Conservation (phyloP, 2,113 vertebrate genomes). For the Plectropomus leopardus region DNA sequence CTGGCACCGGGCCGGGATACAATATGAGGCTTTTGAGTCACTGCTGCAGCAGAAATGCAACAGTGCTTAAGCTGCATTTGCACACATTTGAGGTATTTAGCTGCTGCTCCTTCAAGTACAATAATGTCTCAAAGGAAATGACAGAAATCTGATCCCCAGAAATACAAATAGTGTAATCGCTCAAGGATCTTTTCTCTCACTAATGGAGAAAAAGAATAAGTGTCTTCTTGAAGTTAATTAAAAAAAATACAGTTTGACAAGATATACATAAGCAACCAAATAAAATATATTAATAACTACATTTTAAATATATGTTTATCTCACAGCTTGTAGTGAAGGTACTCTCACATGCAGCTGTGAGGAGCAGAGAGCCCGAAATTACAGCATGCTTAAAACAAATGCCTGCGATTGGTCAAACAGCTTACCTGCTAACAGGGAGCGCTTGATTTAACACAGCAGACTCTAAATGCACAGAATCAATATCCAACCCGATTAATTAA, state of each 20-base stretch:
- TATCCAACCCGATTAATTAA: slow-evolving; percentile 21
- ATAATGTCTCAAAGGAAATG: not conserved
- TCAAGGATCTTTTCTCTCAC: not conserved
- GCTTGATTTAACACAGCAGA: slow-evolving; percentile 2
- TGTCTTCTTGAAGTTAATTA: not conserved
- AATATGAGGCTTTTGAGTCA: not conserved
- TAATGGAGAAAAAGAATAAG: not conserved
- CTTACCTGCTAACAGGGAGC: slow-evolving; percentile 19
- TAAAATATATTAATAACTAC: not conserved
- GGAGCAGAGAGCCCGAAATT: not conserved
- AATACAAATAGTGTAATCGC: not conserved
- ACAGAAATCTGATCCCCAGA: slow-evolving; percentile 15
- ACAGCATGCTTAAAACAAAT: slow-evolving; percentile 13
- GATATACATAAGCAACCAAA: too few relatives aligned
- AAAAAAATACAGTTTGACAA: not conserved
- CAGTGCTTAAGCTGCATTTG: not conserved
- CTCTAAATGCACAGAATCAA: slow-evolving; percentile 27
- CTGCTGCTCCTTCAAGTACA: not conserved
- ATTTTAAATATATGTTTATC: not conserved
- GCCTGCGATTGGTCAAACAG: slow-evolving; percentile 23
- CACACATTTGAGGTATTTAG: not conserved
- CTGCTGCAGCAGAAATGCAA: not conserved
- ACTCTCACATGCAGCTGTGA: not conserved
- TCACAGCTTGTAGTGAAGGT: not conserved
- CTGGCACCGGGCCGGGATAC: slow-evolving; percentile 10